Conservation (phyloP, 2,113 vertebrate genomes). For the Ibidorhyncha struthersii region DNA sequence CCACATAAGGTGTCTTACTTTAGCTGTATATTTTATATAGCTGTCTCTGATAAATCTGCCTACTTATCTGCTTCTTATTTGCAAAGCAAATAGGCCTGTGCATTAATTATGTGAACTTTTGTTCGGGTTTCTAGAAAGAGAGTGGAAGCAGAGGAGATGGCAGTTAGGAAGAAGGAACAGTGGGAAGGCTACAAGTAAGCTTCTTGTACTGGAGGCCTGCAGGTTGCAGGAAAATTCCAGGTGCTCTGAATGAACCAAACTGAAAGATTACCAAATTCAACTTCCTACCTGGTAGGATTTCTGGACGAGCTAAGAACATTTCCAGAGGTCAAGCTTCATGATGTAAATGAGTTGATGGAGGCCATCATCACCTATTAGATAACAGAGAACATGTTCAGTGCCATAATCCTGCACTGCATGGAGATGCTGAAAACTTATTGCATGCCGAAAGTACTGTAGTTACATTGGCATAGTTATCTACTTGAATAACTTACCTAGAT, state of each 20-base stretch:
- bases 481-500: background rate
- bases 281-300: background rate
- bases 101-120: background rate
- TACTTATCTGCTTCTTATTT: background rate
- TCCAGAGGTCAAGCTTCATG: background rate
- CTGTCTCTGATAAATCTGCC: background rate
- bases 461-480: background rate
- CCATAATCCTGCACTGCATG: background rate
- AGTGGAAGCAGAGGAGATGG: background rate
- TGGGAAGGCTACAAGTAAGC: background rate
- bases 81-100: background rate
- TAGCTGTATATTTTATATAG: background rate
- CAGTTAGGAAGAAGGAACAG: background rate
- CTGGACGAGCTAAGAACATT: background rate
- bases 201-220: background rate
- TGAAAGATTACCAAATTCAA: background rate
- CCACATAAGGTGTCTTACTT: background rate
- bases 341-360: background rate
- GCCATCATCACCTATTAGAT: background rate
- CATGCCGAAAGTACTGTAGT: background rate
- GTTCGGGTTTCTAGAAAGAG: background rate
- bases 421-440: background rate
- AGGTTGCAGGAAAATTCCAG: background rate
- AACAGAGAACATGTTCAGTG: background rate
- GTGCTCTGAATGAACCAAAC: background rate